Percentiles rank a stretch among this genome's conserved stretches.
phyloP scores from a whole-genome alignment of 2,888 invertebrate species.

The Clunio marinus region DNA sequence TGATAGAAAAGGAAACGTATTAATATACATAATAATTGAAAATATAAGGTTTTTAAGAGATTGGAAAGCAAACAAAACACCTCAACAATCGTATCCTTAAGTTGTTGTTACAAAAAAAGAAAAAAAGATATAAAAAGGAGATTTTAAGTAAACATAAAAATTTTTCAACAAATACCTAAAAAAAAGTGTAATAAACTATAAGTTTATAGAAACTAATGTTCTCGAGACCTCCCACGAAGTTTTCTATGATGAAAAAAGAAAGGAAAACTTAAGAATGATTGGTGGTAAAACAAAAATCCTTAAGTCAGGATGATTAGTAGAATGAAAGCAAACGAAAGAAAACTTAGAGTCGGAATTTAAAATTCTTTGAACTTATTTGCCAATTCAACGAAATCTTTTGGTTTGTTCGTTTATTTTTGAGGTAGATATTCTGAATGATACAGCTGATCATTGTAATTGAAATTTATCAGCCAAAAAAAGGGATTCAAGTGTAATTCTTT shows the following conservation, averaged over 20 bases:
- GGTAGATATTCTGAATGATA: no score
- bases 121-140: not conserved
- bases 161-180: not conserved
- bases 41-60: not conserved
- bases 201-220: conserved; percentile 2
- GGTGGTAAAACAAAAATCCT: not conserved
- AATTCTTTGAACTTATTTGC: conserved; percentile 32
- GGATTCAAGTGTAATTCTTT: no score
- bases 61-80: conserved; percentile 36
- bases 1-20: not conserved
- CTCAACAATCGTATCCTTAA: conserved; percentile 29
- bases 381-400: conserved; percentile 21
- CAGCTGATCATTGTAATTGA: no score
- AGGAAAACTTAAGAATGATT: not conserved
- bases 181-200: conserved; percentile 35
- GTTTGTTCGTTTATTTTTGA: conserved; percentile 15
- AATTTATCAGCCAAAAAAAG: no score
- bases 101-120: conserved; percentile 27
- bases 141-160: conserved; percentile 25
- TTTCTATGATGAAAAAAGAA: not conserved
- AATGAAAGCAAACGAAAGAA: no score
- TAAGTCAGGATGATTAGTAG: no score
- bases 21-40: conserved; percentile 11
- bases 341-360: not conserved
- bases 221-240: conserved; percentile 27